Conservation (phyloP, 2,888 invertebrate genomes). For the Athrips mouffetella region DNA sequence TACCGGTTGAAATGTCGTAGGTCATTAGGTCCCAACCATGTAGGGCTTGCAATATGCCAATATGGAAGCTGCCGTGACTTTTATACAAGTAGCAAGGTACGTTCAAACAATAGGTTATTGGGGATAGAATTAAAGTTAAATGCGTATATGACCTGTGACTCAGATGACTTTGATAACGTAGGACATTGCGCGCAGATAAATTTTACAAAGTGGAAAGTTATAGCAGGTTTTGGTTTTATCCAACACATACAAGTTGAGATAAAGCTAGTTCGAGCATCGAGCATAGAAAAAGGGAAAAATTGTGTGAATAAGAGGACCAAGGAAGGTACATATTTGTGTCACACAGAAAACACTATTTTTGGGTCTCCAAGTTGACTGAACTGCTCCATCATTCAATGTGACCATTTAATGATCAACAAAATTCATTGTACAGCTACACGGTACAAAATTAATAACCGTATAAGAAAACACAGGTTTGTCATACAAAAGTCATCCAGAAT, state of each 20-base stretch:
- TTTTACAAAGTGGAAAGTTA: conserved; percentile 38
- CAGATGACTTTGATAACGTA: conserved; percentile 62
- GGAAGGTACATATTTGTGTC: too few relatives aligned
- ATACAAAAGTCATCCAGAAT: conserved; percentile 70
- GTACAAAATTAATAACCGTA: conserved; percentile 74
- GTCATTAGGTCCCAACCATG: conserved; percentile 75
- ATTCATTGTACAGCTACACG: conserved; percentile 50
- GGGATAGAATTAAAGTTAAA: conserved; percentile 50
- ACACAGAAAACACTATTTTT: too few relatives aligned
- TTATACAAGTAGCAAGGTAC: conserved; percentile 47
- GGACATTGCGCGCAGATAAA: conserved; percentile 44
- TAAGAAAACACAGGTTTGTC: conserved; percentile 73
- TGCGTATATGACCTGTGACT: conserved; percentile 58
- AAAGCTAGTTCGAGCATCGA: too few relatives aligned
- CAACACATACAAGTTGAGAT: too few relatives aligned
- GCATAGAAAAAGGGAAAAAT: too few relatives aligned
- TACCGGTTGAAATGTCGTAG: conserved; percentile 75
- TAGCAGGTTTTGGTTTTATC: conserved; percentile 27
- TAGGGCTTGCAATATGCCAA: conserved; percentile 75
- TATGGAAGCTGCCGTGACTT: conserved; percentile 73
- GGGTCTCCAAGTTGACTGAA: conserved; percentile 45
- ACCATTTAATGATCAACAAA: conserved; percentile 47
- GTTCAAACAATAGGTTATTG: conserved; percentile 64
- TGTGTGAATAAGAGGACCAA: too few relatives aligned
- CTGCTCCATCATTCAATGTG: conserved; percentile 30